Percentiles rank a stretch among this genome's conserved stretches.
phyloP scores from a whole-genome alignment of 2,888 invertebrate species.

The Plebejus melissa region DNA sequence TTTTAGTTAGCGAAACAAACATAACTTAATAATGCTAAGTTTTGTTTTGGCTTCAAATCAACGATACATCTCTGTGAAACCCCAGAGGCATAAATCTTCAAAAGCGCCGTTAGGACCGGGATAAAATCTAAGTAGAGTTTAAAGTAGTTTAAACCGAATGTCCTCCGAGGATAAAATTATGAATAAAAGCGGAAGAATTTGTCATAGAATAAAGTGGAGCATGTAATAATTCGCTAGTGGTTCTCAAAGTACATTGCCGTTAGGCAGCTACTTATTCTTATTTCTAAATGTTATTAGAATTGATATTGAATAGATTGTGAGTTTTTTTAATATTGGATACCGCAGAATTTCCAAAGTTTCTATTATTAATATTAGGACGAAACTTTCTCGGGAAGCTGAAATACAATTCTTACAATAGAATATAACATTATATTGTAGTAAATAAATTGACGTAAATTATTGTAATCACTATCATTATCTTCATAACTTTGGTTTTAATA shows the following conservation, averaged over 20 bases:
- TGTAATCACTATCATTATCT: no score
- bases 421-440: no score
- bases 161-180: background rate
- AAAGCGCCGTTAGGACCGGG: background rate
- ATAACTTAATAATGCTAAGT: constrained; percentile 23
- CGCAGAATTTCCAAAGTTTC: background rate
- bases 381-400: background rate
- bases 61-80: constrained; percentile 1
- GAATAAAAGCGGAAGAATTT: background rate
- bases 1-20: constrained; percentile 39
- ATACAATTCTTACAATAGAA: background rate
- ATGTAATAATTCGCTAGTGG: background rate
- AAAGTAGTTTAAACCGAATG: constrained; percentile 4
- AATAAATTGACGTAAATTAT: no score
- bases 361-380: background rate
- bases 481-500: no score
- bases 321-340: background rate
- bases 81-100: constrained; percentile 19
- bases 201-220: background rate
- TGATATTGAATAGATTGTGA: background rate
- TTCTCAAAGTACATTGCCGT: background rate
- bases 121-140: constrained; percentile 12
- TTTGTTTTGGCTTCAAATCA: constrained; percentile 14
- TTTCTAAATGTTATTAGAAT: no score
- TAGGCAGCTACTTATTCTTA: background rate